phyloP scores from a whole-genome alignment of 1,140 invertebrate genomes.

The Musca vetustissima region DNA sequence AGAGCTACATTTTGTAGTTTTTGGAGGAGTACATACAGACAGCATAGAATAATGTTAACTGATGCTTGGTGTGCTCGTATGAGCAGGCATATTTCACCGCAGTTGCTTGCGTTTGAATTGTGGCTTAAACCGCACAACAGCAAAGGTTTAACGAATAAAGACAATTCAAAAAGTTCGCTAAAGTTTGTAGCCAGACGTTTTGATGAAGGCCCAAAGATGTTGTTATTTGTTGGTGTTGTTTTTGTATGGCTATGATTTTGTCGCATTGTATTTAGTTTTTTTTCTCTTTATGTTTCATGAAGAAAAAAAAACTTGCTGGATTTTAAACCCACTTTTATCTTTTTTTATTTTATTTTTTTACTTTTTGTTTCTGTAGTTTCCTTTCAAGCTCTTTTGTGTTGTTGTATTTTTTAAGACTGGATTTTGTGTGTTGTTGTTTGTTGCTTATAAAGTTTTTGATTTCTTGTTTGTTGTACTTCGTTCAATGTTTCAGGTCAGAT shows the following conservation, averaged over 20 bases:
- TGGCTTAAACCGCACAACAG: too few species aligned
- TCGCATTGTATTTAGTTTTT: not conserved
- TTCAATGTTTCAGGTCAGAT: constrained; percentile 9
- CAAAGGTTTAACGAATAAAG: too few species aligned
- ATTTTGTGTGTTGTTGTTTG: not conserved
- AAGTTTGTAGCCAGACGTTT: too few species aligned
- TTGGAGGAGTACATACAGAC: not conserved
- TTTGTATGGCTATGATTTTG: not conserved
- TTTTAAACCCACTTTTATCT: not conserved
- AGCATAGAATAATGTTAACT: not conserved
- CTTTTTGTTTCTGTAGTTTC: constrained; percentile 4
- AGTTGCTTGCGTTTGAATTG: too few species aligned
- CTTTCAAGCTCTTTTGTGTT: constrained; percentile 2
- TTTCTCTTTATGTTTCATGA: not conserved
- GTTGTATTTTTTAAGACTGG: not conserved
- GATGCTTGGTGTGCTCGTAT: too few species aligned
- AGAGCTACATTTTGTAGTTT: constrained; percentile 3
- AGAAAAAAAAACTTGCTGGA: too few species aligned
- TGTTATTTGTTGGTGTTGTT: too few species aligned
- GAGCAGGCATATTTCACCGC: too few species aligned
- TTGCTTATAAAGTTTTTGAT: not conserved
- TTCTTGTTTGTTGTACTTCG: not conserved
- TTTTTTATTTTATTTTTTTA: too few species aligned
- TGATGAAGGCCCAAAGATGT: too few species aligned
- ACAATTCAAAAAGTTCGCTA: too few species aligned